Percentiles rank a stretch among this genome's conserved stretches.
These are phyloP conservation scores for Axis porcinus DNA, from an alignment of 2,113 vertebrate genomes.

Conservation along the genomic window DNA sequence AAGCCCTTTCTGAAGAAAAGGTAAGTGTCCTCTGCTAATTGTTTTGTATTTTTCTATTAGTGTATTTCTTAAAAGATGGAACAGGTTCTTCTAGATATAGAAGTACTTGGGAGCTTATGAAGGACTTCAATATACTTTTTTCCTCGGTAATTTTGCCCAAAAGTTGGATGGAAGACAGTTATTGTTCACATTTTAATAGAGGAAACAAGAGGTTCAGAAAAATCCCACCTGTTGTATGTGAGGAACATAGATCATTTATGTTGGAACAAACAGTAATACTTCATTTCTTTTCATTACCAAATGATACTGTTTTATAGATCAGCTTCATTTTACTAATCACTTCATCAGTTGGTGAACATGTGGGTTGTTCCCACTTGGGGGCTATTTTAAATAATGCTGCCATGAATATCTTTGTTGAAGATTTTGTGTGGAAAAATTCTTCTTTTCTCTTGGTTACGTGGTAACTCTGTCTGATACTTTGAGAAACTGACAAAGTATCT, in stretches of 20 bases:
- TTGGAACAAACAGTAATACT: not conserved
- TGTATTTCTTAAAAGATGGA: not conserved
- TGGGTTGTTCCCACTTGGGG: not conserved
- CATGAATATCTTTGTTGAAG: not conserved
- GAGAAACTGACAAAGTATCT: not conserved
- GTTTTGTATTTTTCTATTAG: not conserved
- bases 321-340: not conserved
- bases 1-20: constrained; percentile 84
- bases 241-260: not conserved
- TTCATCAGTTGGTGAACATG: not conserved
- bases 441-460: not conserved
- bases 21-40: constrained; percentile 70
- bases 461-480: not conserved
- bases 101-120: not conserved
- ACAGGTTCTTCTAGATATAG: not conserved
- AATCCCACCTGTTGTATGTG: not conserved
- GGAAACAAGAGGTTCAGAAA: not conserved
- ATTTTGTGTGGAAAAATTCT: not conserved
- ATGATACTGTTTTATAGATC: not conserved
- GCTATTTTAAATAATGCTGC: not conserved
- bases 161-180: not conserved
- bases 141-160: not conserved
- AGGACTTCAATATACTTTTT: not conserved
- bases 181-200: not conserved
- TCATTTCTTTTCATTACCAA: not conserved